Evolutionary conservation across 2,888 invertebrate genomes (phyloP).

Genomic region (Ecdyonurus torrentis): DNA sequence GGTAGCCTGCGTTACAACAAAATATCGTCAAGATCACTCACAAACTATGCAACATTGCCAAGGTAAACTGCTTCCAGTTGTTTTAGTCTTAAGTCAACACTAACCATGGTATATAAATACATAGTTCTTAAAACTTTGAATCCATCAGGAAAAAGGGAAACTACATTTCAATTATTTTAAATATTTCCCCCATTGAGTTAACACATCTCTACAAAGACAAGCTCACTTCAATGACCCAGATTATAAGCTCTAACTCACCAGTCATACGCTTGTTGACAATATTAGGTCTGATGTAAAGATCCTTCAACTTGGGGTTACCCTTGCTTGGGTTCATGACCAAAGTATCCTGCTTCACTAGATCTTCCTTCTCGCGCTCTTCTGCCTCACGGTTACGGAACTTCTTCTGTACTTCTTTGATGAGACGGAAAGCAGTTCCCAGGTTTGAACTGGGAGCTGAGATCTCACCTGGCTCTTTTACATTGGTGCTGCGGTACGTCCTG

Average conservation of each 20-base stretch:
- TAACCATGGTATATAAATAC: too few relatives aligned
- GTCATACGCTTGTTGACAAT: conserved; percentile 94
- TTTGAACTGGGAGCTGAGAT: conserved; percentile 87
- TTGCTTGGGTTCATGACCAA: conserved; percentile 85
- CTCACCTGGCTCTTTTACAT: conserved; percentile 94
- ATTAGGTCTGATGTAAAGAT: conserved; percentile 96
- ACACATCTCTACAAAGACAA: too few relatives aligned
- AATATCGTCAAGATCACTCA: too few relatives aligned
- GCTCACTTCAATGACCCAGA: too few relatives aligned
- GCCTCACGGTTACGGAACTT: conserved; percentile 96
- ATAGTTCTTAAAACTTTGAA: too few relatives aligned
- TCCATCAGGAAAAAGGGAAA: too few relatives aligned
- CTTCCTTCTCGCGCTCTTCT: conserved; percentile 96
- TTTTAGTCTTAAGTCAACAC: too few relatives aligned
- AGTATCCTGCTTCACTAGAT: conserved; percentile 96
- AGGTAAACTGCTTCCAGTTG: too few relatives aligned
- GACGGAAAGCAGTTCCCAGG: conserved; percentile 86
- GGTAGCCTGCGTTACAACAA: conserved; percentile 33
- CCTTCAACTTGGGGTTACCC: conserved; percentile 94
- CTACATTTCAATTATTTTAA: too few relatives aligned
- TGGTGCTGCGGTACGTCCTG: conserved; percentile 92
- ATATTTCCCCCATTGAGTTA: too few relatives aligned
- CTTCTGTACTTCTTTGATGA: conserved; percentile 98
- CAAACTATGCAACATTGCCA: too few relatives aligned
- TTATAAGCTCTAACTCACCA: conserved; percentile 30